Conservation (phyloP, 2,797 vertebrate species). For the Leptoclinus maculatus region DNA sequence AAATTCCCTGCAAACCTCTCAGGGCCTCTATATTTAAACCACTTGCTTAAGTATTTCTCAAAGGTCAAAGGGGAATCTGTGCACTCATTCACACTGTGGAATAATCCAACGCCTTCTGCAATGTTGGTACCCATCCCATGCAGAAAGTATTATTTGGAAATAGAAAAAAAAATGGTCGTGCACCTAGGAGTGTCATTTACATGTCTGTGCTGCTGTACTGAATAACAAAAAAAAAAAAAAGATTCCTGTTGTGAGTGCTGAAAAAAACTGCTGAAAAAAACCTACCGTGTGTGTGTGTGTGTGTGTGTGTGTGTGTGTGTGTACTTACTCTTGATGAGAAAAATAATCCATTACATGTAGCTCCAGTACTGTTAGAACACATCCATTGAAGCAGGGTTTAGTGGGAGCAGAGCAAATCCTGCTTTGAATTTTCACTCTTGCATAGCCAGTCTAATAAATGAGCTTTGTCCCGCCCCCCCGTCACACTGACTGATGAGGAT, state of each 20-base stretch:
- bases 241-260: conserved; percentile 25
- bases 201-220: conserved; percentile 37
- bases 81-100: conserved; percentile 39
- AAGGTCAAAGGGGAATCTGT: conserved; percentile 45
- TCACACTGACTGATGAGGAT: conserved; percentile 28
- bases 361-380: conserved; percentile 35
- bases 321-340: conserved; percentile 27
- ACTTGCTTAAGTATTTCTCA: conserved; percentile 38
- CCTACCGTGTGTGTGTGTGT: conserved; percentile 1
- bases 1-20: conserved; percentile 56
- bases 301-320: conserved; percentile 5
- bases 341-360: conserved; percentile 52
- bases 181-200: conserved; percentile 16
- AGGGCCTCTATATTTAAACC: conserved; percentile 36
- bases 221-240: conserved; percentile 14
- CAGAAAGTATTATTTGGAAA: conserved; percentile 12
- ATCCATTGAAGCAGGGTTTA: conserved; percentile 53
- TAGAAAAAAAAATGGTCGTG: conserved; percentile 5
- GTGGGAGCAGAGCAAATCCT: conserved; percentile 37
- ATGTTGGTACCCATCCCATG: conserved; percentile 5
- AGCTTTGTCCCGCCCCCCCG: background rate
- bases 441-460: conserved; percentile 28
- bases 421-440: conserved; percentile 25
- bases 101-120: background rate
- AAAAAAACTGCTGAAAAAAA: conserved; percentile 17